Evolutionary conservation across 2,113 vertebrate species (phyloP).

Genomic region (Brachyhypopomus gauderio): DNA sequence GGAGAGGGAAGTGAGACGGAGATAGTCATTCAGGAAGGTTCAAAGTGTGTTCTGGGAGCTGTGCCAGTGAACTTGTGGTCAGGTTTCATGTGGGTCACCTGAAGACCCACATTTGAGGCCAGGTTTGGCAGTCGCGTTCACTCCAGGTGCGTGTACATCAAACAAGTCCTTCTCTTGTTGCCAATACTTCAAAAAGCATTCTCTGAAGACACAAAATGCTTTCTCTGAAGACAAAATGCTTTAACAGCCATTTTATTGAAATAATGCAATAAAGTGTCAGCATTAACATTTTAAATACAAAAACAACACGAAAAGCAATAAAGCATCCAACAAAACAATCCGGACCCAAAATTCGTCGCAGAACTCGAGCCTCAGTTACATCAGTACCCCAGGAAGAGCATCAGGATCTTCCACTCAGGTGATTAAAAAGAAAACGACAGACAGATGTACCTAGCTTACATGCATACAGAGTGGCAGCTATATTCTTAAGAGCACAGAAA

Average conservation of each 20-base stretch:
- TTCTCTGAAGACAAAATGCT: neutral
- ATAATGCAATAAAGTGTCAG: conserved; percentile 70
- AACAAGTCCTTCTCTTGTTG: too few species aligned
- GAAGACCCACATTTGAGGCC: too few species aligned
- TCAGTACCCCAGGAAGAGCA: conserved; percentile 9
- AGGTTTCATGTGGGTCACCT: too few species aligned
- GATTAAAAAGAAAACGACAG: neutral
- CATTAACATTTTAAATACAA: conserved; percentile 70
- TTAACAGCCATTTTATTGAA: conserved; percentile 75
- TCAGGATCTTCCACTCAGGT: neutral
- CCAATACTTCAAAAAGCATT: neutral
- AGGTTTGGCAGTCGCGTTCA: too few species aligned
- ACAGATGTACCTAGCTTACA: neutral
- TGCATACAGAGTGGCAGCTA: conserved; percentile 33
- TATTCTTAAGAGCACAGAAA: neutral
- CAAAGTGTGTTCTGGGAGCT: too few species aligned
- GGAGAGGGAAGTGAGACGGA: too few species aligned
- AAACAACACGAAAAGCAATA: conserved; percentile 50
- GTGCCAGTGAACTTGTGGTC: too few species aligned
- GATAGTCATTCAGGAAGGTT: too few species aligned
- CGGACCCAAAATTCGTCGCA: conserved; percentile 29
- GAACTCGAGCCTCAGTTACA: conserved; percentile 2
- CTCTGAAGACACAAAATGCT: neutral
- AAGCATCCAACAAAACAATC: conserved; percentile 57
- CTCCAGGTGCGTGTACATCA: too few species aligned